Base-by-base conservation (phyloP, 2,797 vertebrate species). In the Gorsachius magnificus region DNA sequence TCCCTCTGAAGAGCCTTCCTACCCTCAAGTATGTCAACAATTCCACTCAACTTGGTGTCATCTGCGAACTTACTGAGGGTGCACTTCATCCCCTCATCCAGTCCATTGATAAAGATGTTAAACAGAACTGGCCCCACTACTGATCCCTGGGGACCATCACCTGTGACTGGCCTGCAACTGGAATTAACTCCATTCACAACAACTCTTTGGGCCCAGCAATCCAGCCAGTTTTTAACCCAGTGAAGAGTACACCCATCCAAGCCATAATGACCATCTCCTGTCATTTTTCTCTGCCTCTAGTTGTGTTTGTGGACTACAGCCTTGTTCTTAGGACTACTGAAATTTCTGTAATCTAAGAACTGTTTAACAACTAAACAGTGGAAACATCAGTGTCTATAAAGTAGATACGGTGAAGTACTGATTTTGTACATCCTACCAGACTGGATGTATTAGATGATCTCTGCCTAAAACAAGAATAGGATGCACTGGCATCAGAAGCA, bases 81-180 rank as follows among this genome's bases (percentile, higher is more conserved):
- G 41, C 46, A 17, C 26, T 53, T 4, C 1, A 65, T 28, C 18
- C 10, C 15, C n/a, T 65, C 1, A 0, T 41, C n/a, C 63, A 50
- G 36, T 31, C 16, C 25, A 11, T 5, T 51, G 35, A 35, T 38
- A 41, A 31, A 66, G 24, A 19, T 41, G 17, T 10, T 65, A 19
- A 84, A 41, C 5, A 77, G 50, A 57, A 57, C 31, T 21, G 51
- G 35, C 6, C 16, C 29, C 24, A 41, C 1, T 8, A 56, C 20
- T 43, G 35, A 56, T 17, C 43, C 20, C 9, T 25, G 56, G 22
- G 26, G 33, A 29, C 38, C 16, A 68, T 25, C 9, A 4, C 17
- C 29, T 8, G 4, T 25, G 25, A 71, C 13, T 0, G 0, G 21
- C 20, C 0, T 0, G 24, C 29, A 60, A 25, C 19, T 12, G n/a